Conservation (phyloP, 2,113 vertebrate genomes). For the Oreamnos americanus region DNA sequence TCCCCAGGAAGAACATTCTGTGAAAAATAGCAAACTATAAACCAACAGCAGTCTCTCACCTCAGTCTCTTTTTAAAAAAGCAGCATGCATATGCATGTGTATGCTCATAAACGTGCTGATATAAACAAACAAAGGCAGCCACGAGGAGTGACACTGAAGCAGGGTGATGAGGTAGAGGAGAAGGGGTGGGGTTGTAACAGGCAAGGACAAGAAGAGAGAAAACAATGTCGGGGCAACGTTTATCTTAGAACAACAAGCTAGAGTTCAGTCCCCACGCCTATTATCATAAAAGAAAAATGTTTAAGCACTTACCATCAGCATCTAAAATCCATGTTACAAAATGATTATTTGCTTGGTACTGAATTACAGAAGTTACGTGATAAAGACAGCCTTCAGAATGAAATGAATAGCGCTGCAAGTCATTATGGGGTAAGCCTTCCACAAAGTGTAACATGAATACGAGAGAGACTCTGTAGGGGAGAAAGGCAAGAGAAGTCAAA, state of each 20-base stretch:
- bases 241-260: background rate
- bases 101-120: background rate
- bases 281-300: background rate
- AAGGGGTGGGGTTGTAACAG: background rate
- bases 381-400: slow-evolving; percentile 82
- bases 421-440: slow-evolving; percentile 87
- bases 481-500: slow-evolving; percentile 42
- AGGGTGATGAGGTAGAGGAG: background rate
- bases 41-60: background rate
- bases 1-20: background rate
- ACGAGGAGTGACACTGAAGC: background rate
- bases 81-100: background rate
- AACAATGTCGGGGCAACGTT: background rate
- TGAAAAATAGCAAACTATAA: background rate
- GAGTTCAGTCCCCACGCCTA: background rate
- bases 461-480: slow-evolving; percentile 82
- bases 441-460: slow-evolving; percentile 92
- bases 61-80: background rate
- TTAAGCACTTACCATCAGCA: slow-evolving; percentile 85
- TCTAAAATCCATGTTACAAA: slow-evolving; percentile 90
- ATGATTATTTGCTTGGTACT: slow-evolving; percentile 85
- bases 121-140: background rate
- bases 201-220: background rate
- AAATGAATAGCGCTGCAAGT: slow-evolving; percentile 86
- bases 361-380: slow-evolving; percentile 85